Evolutionary conservation across 1,140 invertebrate genomes (phyloP), one percentile per base, ranked within the genome.

Genomic region (Heliothis subflexa): DNA sequence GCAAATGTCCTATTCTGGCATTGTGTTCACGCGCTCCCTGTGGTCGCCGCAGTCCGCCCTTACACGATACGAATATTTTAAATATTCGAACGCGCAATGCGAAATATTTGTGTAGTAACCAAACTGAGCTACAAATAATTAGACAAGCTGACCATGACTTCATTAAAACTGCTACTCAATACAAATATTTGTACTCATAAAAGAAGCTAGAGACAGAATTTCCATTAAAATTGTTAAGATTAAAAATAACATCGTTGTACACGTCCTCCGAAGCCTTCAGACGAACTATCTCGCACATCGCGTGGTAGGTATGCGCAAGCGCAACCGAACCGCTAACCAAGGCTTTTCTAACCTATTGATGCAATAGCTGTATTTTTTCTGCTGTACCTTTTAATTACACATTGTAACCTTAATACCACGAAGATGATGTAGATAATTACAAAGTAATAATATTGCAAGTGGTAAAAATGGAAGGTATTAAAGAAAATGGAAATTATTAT

Each of bases 41-140:
- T 85, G 87, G 86, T 90, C 33, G 82, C 84, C 71, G 80, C 80
- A 78, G 80, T 81, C 78, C 82, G 83, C 83, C 59, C 79, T 81
- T 78, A 84, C 86, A 89, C 77, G 85, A 72, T 70, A 61, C 79
- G 83, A 90, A 89, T 90, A 89, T 86, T 81, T 89, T 83, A 85
- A 18, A 68, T 49, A 66, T 66, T 49, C 13, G 11, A 50, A 49
- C 47, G 25, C 59, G 28, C 28, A n/a, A 40, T 40, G n/a, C 33
- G 59, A 40, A 62, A 4, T n/a, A 14, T 18, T 62, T 28, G 13
- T n/a, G 14, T 1, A 49, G 21, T 47, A 66, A 66, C 13, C 49
- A 21, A 57, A 18, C 5, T 5, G 9, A 45, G 3, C 33, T 40
- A 62, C 14, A 13, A 57, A 49, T 64, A 52, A 50, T 68, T 50